phyloP scores from a whole-genome alignment of 2,888 invertebrate species.

The Cosmorhoe ocellata region DNA sequence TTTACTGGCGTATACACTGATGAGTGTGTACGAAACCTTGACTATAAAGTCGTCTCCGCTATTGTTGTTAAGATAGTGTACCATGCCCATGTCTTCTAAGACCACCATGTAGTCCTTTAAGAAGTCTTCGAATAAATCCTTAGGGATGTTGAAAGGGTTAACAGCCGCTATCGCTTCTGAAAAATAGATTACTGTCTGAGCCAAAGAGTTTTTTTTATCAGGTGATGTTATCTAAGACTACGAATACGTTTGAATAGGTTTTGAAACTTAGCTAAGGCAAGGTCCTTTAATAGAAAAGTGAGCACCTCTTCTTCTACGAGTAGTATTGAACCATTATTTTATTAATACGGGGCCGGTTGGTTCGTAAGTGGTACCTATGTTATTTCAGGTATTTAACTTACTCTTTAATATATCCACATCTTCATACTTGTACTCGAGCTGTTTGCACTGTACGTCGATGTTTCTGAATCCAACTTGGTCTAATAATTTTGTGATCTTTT shows the following conservation, averaged over 20 bases:
- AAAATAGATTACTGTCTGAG: neutral
- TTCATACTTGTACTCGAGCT: slow-evolving; percentile 82
- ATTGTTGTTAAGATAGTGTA: slow-evolving; percentile 55
- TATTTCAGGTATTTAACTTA: no score
- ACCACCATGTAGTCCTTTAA: slow-evolving; percentile 83
- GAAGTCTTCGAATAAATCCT: slow-evolving; percentile 82
- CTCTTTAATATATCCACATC: slow-evolving; percentile 82
- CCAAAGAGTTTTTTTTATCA: slow-evolving; percentile 20
- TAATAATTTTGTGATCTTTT: slow-evolving; percentile 79
- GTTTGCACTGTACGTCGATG: slow-evolving; percentile 81
- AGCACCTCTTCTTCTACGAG: no score
- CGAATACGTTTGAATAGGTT: no score
- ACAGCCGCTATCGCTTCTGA: slow-evolving; percentile 86
- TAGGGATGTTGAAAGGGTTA: slow-evolving; percentile 87
- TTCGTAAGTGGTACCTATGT: no score
- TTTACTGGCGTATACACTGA: slow-evolving; percentile 37
- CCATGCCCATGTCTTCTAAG: slow-evolving; percentile 67
- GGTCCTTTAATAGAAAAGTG: no score
- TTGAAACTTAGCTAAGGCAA: no score
- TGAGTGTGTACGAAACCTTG: slow-evolving; percentile 35
- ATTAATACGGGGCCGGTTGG: no score
- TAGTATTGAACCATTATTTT: no score
- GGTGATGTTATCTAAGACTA: no score
- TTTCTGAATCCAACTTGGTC: slow-evolving; percentile 83
- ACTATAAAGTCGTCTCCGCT: slow-evolving; percentile 43